Evolutionary conservation across 2,113 vertebrate genomes (phyloP).

Genomic region (Halichoeres trimaculatus): DNA sequence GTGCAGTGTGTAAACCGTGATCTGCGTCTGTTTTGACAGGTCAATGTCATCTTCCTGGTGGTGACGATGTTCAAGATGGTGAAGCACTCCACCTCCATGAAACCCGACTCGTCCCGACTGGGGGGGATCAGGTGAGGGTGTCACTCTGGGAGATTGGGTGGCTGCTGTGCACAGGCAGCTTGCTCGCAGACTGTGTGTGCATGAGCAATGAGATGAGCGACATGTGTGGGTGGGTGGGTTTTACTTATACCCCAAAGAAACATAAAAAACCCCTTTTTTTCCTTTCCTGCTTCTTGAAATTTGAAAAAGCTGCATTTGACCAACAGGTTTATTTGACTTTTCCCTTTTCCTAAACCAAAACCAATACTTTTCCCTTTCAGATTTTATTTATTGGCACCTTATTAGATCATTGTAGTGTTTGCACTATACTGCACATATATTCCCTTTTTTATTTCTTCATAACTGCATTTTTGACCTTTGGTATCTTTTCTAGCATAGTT

Average conservation of each 20-base stretch:
- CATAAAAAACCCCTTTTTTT: slow-evolving; percentile 58
- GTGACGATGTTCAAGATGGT: slow-evolving; percentile 99
- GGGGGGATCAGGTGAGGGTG: slow-evolving; percentile 98
- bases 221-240: not conserved
- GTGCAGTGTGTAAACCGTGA: slow-evolving; percentile 76
- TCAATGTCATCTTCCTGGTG: slow-evolving; percentile 98
- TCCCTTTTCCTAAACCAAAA: slow-evolving; percentile 36
- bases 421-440: slow-evolving; percentile 50
- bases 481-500: slow-evolving; percentile 40
- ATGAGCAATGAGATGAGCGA: not conserved
- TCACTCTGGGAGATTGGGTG: slow-evolving; percentile 55
- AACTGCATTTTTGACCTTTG: slow-evolving; percentile 62
- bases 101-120: slow-evolving; percentile 98
- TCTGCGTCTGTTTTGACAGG: slow-evolving; percentile 89
- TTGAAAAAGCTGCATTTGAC: slow-evolving; percentile 60
- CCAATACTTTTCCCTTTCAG: slow-evolving; percentile 53
- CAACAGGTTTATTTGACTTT: slow-evolving; percentile 59
- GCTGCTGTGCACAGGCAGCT: slow-evolving; percentile 18
- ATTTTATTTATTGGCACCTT: slow-evolving; percentile 47
- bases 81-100: slow-evolving; percentile 98
- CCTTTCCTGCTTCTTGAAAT: slow-evolving; percentile 41
- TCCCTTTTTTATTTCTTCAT: slow-evolving; percentile 67
- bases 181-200: slow-evolving; percentile 8
- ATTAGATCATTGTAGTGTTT: slow-evolving; percentile 57
- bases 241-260: slow-evolving; percentile 36